These are phyloP conservation scores for Myrmecobius fasciatus DNA, from an alignment of 2,113 vertebrate species.

Conservation along the genomic window DNA sequence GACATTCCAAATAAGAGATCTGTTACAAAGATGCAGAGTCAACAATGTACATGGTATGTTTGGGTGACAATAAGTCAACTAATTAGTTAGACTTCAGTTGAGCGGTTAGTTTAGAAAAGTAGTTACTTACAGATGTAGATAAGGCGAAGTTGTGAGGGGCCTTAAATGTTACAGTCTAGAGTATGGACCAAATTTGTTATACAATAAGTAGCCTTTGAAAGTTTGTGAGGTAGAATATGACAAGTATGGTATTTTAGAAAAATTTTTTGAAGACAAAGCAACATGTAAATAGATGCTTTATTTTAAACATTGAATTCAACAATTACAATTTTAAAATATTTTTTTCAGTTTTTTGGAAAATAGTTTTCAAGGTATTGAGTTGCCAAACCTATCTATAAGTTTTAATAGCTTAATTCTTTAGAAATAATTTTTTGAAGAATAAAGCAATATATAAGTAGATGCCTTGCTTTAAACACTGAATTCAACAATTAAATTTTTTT, in stretches of 20 bases:
- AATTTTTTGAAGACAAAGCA: background rate
- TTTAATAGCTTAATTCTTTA: background rate
- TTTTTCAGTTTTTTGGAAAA: too few relatives aligned
- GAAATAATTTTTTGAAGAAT: background rate
- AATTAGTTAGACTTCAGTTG: background rate
- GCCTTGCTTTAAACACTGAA: background rate
- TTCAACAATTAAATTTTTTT: slow-evolving; percentile 18
- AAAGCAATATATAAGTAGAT: background rate
- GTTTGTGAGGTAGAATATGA: background rate
- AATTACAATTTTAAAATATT: too few relatives aligned
- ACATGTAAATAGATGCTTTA: too few relatives aligned
- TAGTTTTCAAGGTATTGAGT: too few relatives aligned
- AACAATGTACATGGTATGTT: background rate
- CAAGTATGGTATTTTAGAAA: background rate
- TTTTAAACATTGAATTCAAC: too few relatives aligned
- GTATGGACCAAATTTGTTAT: background rate
- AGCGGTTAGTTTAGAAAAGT: background rate
- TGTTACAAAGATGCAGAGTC: background rate
- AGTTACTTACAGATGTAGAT: background rate
- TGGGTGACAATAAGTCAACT: background rate
- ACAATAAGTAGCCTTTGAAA: background rate
- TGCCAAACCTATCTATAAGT: too few relatives aligned
- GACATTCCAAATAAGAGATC: too few relatives aligned
- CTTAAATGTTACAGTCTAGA: background rate
- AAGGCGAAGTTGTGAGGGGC: background rate